Evolutionary conservation across 2,888 invertebrate genomes (phyloP).

Genomic region (Dicyrtomina minuta): DNA sequence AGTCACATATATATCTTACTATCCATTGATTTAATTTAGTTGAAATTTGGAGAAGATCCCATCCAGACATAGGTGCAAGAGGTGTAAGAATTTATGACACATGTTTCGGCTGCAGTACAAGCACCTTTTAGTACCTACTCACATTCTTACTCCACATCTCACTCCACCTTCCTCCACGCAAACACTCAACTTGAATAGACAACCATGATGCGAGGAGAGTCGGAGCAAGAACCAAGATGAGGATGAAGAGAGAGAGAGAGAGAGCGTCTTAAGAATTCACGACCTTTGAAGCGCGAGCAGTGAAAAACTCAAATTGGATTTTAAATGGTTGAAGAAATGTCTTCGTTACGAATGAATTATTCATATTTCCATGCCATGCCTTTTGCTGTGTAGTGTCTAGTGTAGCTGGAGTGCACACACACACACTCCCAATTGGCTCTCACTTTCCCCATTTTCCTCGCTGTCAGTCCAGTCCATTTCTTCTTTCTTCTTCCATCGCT

Average conservation of each 20-base stretch:
- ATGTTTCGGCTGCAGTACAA: not conserved
- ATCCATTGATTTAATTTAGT: slow-evolving; percentile 21
- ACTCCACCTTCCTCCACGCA: not conserved
- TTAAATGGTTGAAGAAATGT: slow-evolving; percentile 26
- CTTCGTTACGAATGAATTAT: slow-evolving; percentile 16
- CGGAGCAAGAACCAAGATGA: not conserved
- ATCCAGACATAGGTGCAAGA: not conserved
- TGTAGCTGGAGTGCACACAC: not conserved
- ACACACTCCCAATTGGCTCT: not conserved
- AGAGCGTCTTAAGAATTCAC: slow-evolving; percentile 22
- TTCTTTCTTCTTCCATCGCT: not conserved
- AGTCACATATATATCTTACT: too few species aligned
- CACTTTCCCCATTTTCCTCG: not conserved
- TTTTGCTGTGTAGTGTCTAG: not conserved
- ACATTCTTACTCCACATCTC: not conserved
- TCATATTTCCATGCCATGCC: slow-evolving; percentile 2
- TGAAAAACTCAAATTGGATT: slow-evolving; percentile 31
- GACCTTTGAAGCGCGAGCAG: slow-evolving; percentile 13
- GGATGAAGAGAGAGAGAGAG: not conserved
- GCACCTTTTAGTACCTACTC: not conserved
- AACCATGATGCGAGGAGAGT: not conserved
- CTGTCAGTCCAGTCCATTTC: not conserved
- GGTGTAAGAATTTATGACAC: slow-evolving; percentile 13
- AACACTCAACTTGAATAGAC: not conserved
- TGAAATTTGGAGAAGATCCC: not conserved